Percentiles rank a stretch among this genome's conserved stretches.
Conservation (phyloP, 1,140 invertebrate genomes). For the Hirudo medicinalis region DNA sequence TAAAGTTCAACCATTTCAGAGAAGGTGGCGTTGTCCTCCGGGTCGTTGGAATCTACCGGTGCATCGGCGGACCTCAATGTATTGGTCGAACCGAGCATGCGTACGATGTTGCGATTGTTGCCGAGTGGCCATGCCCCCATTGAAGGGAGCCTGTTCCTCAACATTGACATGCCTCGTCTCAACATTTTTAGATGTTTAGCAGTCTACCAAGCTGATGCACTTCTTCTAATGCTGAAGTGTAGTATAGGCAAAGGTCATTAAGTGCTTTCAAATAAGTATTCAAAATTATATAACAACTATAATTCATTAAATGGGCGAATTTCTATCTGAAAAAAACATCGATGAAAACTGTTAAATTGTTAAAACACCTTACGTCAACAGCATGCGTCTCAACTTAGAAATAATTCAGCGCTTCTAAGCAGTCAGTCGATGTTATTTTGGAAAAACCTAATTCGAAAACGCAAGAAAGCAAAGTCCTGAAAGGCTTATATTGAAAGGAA, state of each 20-base stretch:
- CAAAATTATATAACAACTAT: too few species aligned
- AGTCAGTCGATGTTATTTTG: too few species aligned
- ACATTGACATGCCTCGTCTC: background rate
- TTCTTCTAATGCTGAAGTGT: background rate
- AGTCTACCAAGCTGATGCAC: background rate
- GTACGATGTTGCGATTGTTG: background rate
- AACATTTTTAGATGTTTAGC: slow-evolving; percentile 10
- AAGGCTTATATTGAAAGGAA: too few species aligned
- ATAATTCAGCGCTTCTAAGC: too few species aligned
- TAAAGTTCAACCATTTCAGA: slow-evolving; percentile 23
- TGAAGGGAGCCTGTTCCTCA: background rate
- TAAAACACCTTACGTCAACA: too few species aligned
- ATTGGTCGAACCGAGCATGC: background rate
- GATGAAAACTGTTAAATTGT: too few species aligned
- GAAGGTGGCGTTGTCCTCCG: slow-evolving; percentile 22
- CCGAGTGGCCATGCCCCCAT: background rate
- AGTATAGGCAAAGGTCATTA: background rate
- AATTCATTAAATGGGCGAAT: too few species aligned
- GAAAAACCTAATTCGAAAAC: too few species aligned
- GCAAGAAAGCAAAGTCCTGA: too few species aligned
- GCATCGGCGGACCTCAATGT: background rate
- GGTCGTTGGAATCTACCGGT: slow-evolving; percentile 19
- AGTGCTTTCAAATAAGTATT: too few species aligned
- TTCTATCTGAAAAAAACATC: too few species aligned
- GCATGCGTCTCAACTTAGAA: too few species aligned